Percentiles rank a stretch among this genome's conserved stretches.
Conservation (phyloP, 2,113 vertebrate genomes). For the Tetrax tetrax region DNA sequence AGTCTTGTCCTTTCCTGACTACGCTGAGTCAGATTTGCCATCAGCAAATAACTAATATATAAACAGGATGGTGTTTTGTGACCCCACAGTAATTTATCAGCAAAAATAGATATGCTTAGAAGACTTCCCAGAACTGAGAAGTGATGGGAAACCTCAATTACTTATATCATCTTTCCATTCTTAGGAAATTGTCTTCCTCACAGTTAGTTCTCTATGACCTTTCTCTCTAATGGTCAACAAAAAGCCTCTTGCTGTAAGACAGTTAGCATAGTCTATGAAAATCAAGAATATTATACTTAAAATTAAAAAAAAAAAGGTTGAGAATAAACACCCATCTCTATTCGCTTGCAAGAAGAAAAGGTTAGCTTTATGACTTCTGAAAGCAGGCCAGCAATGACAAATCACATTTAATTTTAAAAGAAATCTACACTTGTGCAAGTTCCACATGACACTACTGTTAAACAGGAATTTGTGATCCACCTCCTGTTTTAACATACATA, state of each 20-base stretch:
- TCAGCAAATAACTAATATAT: not conserved
- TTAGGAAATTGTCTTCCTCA: not conserved
- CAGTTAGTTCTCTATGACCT: not conserved
- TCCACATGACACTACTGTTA: not conserved
- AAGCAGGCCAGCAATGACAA: not conserved
- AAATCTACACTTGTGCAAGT: not conserved
- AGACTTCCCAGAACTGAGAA: not conserved
- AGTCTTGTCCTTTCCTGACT: not conserved
- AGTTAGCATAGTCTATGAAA: not conserved
- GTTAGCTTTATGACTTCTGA: not conserved
- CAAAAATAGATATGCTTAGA: not conserved
- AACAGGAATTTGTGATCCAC: not conserved
- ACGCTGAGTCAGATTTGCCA: not conserved
- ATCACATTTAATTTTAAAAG: not conserved
- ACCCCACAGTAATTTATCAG: not conserved
- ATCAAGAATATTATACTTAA: not conserved
- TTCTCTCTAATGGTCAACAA: not conserved
- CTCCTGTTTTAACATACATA: not conserved
- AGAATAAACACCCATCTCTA: not conserved
- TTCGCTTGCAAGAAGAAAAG: not conserved
- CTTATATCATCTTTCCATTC: not conserved
- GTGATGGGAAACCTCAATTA: not conserved
- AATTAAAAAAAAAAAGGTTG: not conserved
- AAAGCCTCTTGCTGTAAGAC: not conserved
- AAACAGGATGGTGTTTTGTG: not conserved